Evolutionary conservation across 1,140 invertebrate species (phyloP), one percentile per base, ranked within the genome.

Genomic region (Chymomyza costata): DNA sequence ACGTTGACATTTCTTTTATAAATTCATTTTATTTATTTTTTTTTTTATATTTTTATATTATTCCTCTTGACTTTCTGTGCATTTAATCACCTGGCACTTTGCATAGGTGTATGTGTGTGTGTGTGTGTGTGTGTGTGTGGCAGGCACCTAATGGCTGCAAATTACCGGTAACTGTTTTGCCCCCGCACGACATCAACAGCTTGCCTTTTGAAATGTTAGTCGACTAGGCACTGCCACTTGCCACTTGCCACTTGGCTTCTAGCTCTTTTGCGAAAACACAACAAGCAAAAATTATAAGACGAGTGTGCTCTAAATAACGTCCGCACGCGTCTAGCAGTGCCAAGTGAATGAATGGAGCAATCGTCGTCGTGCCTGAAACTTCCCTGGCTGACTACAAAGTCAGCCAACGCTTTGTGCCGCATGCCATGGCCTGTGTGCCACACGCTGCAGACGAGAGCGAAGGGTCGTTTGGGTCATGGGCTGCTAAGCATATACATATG

Each of bases 241-340:
- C 41, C 37, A 16, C 38, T 47, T 28, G 46, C 54, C 54, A 39
- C 54, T 65, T 68, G 58, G 61, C 68, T 63, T 50, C 54, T 59
- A 50, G 54, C 56, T 59, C 13, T 14, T 6, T 6, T 46, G 56
- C 50, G 49, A 59, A 59, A 53, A 41, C 49, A 34, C 32, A n/a
- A 34, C 13, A 14, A 34, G 8, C 10, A 10, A 28, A 10, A 28
- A 10, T 6, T 3, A 3, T 10, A 34, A 34, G 32, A 28, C 32
- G 6, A 34, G 21, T 14, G 32, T n/a, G 32, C n/a, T 14, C 32
- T 14, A 38, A 38, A 38, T 16, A 13, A 38, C 35, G 70, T 74
- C 71, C 73, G 73, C 49, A 80, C 71, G 73, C 71, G 67, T 48
- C 58, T 48, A 70, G 59, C 71, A 71, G 59, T 59, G 66, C 48